Evolutionary conservation across 1,140 invertebrate genomes (phyloP), one percentile per base, ranked within the genome.

Genomic region (Adelges cooleyi): DNA sequence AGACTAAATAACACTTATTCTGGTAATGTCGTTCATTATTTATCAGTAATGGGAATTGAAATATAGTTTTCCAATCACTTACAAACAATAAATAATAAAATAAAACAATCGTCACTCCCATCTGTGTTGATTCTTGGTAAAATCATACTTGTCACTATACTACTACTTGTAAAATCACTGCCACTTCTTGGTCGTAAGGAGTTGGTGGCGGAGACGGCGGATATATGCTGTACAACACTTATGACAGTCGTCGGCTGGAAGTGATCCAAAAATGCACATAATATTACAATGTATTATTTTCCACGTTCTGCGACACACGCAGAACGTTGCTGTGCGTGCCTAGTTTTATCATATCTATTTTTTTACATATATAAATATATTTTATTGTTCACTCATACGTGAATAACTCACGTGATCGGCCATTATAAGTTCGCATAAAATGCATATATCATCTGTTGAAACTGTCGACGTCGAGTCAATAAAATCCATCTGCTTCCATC

Each of bases 371-470:
- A 33, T 33, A 33, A n/a, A 33, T 33, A 33, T 44, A 18, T 48
- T 48, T 5, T 11, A 11, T 62, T 48, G 33, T 62, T 29, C 38
- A 33, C 17, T 62, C 13, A 17, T 62, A 62, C 40, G 38, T 46
- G 56, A 62, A 44, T 62, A 46, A 62, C 56, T 62, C 13, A 6
- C 11, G n/a, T 17, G 27, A 62, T 62, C 18, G 6, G 56, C 44
- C 44, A 62, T 62, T 62, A 48, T 62, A 48, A 62, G 29, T 62
- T 62, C 56, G 10, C 42, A 62, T 62, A 62, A 22, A 62, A 46
- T 48, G n/a, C n/a, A 33, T 33, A 33, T 33, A 33, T 33, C 29
- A 33, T 33, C 11, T 33, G 29, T 33, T 33, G 5, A 33, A 33
- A 33, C 29, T 33, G 29, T 33, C 11, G 29, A 33, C 29, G 29